Conservation (phyloP, 2,797 vertebrate species). For the Mionectes olivaceus region DNA sequence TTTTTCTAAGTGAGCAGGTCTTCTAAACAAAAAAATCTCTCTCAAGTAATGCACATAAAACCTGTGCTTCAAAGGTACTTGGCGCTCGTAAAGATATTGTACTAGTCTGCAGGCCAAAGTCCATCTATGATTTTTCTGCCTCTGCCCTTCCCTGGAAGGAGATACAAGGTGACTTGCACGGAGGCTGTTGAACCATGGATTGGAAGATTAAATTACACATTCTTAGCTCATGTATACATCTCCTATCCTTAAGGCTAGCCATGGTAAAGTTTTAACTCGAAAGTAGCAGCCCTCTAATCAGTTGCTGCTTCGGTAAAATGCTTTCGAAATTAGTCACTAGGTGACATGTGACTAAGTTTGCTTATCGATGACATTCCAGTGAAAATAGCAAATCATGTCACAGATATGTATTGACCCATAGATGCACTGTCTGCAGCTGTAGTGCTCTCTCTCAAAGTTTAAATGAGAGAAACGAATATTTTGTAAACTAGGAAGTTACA, state of each 20-base stretch:
- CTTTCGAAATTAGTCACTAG: slow-evolving; percentile 63
- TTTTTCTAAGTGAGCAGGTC: background rate
- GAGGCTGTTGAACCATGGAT: background rate
- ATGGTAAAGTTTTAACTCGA: slow-evolving; percentile 9
- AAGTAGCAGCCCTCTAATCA: slow-evolving; percentile 13
- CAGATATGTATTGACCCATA: background rate
- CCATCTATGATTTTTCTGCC: background rate
- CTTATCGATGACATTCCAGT: slow-evolving; percentile 43
- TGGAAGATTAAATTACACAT: background rate
- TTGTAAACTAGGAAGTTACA: slow-evolving; percentile 20
- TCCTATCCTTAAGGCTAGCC: background rate
- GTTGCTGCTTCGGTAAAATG: slow-evolving; percentile 37
- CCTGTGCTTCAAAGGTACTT: background rate
- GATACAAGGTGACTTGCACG: background rate
- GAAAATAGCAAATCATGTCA: slow-evolving; percentile 38
- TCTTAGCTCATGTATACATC: background rate
- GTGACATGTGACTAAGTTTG: slow-evolving; percentile 29
- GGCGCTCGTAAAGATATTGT: background rate
- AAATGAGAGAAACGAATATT: slow-evolving; percentile 48
- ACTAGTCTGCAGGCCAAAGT: background rate
- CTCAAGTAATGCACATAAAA: background rate
- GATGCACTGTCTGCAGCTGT: background rate
- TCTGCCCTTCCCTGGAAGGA: background rate
- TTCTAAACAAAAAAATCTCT: background rate
- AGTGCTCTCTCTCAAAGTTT: background rate